Conservation (phyloP, 2,113 vertebrate genomes). For the Hemiscyllium ocellatum region DNA sequence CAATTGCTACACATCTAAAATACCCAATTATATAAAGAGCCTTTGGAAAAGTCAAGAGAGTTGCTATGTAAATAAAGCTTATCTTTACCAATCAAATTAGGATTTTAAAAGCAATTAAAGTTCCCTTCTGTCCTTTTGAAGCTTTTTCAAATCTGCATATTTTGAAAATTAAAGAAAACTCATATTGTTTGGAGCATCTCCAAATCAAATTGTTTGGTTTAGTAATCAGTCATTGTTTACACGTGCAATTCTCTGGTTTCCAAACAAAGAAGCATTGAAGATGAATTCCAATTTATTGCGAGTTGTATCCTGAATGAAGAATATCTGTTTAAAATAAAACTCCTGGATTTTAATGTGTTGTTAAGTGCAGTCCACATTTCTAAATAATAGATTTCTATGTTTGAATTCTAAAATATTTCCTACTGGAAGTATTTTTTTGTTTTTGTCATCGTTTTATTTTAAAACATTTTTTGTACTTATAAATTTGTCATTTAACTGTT, state of each 20-base stretch:
- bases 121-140: background rate
- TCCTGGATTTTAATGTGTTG: background rate
- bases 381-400: background rate
- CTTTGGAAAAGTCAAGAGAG: background rate
- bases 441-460: background rate
- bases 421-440: background rate
- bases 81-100: background rate
- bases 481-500: background rate
- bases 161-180: background rate
- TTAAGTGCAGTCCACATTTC: background rate
- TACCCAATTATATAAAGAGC: background rate
- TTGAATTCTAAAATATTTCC: background rate
- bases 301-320: background rate
- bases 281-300: background rate
- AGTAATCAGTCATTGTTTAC: background rate
- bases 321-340: background rate
- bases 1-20: background rate
- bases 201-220: background rate
- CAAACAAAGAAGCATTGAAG: background rate
- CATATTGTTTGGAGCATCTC: background rate
- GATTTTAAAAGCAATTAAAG: background rate
- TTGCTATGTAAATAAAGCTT: background rate
- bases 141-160: background rate
- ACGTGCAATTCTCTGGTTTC: background rate
- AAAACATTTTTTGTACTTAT: background rate